phyloP scores from a whole-genome alignment of 2,888 invertebrate species.

The Dryococelus australis region DNA sequence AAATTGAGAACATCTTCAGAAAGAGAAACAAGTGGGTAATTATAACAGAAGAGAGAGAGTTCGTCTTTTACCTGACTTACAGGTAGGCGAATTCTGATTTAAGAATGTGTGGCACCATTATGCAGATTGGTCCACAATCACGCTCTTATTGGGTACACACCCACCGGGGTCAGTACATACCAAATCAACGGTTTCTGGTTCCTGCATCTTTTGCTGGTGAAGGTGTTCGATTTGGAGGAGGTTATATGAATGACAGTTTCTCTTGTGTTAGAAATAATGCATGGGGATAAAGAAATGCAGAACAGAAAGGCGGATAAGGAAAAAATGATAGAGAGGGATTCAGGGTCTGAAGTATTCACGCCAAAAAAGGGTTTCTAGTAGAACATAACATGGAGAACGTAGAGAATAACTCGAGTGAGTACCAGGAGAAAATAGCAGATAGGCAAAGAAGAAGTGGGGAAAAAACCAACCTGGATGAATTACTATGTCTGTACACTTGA shows the following conservation, averaged over 20 bases:
- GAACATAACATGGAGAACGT: too few relatives aligned
- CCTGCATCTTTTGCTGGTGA: neutral
- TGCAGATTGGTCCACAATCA: neutral
- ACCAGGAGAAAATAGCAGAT: too few relatives aligned
- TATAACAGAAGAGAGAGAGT: neutral
- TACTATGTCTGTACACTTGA: too few relatives aligned
- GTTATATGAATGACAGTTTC: neutral
- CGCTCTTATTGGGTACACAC: neutral
- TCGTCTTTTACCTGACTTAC: neutral
- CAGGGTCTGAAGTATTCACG: too few relatives aligned
- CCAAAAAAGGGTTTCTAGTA: too few relatives aligned
- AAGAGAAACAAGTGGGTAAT: neutral
- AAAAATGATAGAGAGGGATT: too few relatives aligned
- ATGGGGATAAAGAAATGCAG: too few relatives aligned
- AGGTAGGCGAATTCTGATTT: neutral
- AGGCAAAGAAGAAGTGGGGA: too few relatives aligned
- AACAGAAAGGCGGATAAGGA: too few relatives aligned
- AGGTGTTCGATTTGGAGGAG: neutral
- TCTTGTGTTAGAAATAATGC: too few relatives aligned
- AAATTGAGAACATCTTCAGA: neutral
- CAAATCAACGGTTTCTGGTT: neutral
- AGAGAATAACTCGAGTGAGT: too few relatives aligned
- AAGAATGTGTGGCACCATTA: neutral
- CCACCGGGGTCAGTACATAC: neutral
- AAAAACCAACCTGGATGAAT: too few relatives aligned